phyloP scores from a whole-genome alignment of 2,888 invertebrate species.

The Cremastinae sp. region DNA sequence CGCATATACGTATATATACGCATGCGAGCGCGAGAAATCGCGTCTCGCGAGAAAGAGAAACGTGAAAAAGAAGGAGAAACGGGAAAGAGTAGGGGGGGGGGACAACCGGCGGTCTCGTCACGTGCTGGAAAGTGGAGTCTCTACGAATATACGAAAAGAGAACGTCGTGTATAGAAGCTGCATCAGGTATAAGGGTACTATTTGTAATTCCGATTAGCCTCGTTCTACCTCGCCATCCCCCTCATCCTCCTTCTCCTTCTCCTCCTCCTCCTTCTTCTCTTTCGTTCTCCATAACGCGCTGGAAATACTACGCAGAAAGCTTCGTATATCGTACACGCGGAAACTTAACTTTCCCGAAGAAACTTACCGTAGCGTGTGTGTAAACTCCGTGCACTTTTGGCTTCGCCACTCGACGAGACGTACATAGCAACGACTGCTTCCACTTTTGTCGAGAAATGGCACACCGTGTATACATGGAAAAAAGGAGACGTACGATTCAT shows the following conservation, averaged over 20 bases:
- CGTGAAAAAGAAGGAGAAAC: conserved; percentile 53
- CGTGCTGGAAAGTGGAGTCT: conserved; percentile 55
- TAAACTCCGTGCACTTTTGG: conserved; percentile 57
- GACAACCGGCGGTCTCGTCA: conserved; percentile 63
- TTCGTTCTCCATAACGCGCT: conserved; percentile 37
- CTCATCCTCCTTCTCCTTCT: conserved; percentile 33
- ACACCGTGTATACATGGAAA: neutral
- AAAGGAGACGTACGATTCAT: neutral
- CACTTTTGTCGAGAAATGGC: conserved; percentile 31
- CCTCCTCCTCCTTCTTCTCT: conserved; percentile 12
- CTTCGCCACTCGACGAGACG: conserved; percentile 50
- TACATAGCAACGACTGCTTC: conserved; percentile 40
- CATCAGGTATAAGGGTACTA: conserved; percentile 68
- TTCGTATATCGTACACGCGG: conserved; percentile 44
- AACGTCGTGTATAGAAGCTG: conserved; percentile 54
- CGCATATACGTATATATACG: conserved; percentile 36
- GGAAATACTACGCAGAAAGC: conserved; percentile 56
- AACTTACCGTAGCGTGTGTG: conserved; percentile 57
- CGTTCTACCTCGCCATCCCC: conserved; percentile 60
- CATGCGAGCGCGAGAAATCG: conserved; percentile 33
- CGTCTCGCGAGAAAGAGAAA: conserved; percentile 39
- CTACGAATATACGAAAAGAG: conserved; percentile 54
- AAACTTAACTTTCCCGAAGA: conserved; percentile 61
- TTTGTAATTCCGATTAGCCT: conserved; percentile 79
- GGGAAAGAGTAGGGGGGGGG: conserved; percentile 39